Conservation (phyloP, 1,140 invertebrate species). For the Micrasema minimum region DNA sequence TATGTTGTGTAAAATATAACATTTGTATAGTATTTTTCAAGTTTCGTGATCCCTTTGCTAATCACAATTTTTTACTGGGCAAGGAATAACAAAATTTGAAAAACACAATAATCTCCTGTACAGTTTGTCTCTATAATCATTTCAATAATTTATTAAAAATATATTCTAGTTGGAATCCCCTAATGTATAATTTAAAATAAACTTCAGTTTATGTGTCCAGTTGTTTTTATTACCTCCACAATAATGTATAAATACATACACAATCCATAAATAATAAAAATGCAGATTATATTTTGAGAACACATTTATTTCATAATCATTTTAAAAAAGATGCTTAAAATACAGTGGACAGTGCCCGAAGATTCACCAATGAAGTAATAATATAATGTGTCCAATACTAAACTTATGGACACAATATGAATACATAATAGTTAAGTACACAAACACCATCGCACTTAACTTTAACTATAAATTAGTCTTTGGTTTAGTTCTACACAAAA, state of each 20-base stretch:
- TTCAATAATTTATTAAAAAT: slow-evolving; percentile 28
- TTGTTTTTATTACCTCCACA: too few relatives aligned
- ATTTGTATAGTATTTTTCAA: too few relatives aligned
- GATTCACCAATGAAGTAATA: slow-evolving; percentile 17
- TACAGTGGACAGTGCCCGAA: slow-evolving; percentile 11
- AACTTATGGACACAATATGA: too few relatives aligned
- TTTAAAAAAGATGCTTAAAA: slow-evolving; percentile 29
- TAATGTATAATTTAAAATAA: slow-evolving; percentile 25
- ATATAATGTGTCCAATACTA: neutral
- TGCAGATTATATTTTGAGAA: slow-evolving; percentile 16
- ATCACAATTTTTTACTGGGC: too few relatives aligned
- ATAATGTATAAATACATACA: too few relatives aligned
- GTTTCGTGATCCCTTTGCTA: too few relatives aligned
- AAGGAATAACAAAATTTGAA: too few relatives aligned
- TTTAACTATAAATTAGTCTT: slow-evolving; percentile 16
- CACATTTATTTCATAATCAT: slow-evolving; percentile 34
- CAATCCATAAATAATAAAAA: too few relatives aligned
- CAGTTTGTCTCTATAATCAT: slow-evolving; percentile 1
- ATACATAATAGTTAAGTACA: too few relatives aligned
- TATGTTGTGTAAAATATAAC: too few relatives aligned
- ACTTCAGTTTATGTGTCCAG: slow-evolving; percentile 21
- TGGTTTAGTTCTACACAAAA: slow-evolving; percentile 12
- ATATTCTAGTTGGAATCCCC: slow-evolving; percentile 7
- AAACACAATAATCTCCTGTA: too few relatives aligned
- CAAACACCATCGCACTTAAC: too few relatives aligned